These are phyloP conservation scores for Pterocles orientalis DNA, from an alignment of 2,113 vertebrate species.

Conservation along the genomic window DNA sequence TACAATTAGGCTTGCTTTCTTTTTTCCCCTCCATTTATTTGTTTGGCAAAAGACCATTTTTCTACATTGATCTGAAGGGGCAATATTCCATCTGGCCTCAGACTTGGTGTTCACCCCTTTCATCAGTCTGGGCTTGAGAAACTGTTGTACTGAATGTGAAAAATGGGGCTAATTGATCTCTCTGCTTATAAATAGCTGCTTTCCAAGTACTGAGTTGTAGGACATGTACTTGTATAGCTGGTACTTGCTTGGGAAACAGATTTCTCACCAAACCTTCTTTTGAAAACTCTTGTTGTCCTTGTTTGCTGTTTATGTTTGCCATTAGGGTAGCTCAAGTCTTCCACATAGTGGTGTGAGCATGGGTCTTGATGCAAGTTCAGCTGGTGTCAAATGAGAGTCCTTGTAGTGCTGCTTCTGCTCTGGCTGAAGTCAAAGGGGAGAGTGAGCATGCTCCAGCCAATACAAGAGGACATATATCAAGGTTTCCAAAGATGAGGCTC, in stretches of 20 bases:
- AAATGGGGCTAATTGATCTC: conserved; percentile 24
- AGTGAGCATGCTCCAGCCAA: neutral
- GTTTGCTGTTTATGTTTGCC: neutral
- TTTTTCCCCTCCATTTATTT: conserved; percentile 14
- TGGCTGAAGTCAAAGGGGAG: neutral
- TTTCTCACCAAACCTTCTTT: neutral
- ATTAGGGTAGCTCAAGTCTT: neutral
- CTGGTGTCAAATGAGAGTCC: neutral
- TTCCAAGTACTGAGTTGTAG: conserved; percentile 36
- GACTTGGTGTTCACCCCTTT: conserved; percentile 11
- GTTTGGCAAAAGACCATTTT: conserved; percentile 39
- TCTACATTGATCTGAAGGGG: conserved; percentile 30
- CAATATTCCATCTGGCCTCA: conserved; percentile 49
- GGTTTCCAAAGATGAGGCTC: neutral
- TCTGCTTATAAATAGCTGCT: conserved; percentile 67
- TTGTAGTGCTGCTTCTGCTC: neutral
- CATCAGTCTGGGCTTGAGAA: conserved; percentile 39
- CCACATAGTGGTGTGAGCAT: neutral
- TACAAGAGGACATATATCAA: neutral
- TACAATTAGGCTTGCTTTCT: conserved; percentile 36
- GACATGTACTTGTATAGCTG: neutral
- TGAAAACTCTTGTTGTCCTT: neutral
- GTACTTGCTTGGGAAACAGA: neutral
- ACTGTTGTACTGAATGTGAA: conserved; percentile 46
- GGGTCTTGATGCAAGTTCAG: neutral